These are phyloP conservation scores for Lepus timidus DNA, from an alignment of 2,113 vertebrate species.

Conservation along the genomic window DNA sequence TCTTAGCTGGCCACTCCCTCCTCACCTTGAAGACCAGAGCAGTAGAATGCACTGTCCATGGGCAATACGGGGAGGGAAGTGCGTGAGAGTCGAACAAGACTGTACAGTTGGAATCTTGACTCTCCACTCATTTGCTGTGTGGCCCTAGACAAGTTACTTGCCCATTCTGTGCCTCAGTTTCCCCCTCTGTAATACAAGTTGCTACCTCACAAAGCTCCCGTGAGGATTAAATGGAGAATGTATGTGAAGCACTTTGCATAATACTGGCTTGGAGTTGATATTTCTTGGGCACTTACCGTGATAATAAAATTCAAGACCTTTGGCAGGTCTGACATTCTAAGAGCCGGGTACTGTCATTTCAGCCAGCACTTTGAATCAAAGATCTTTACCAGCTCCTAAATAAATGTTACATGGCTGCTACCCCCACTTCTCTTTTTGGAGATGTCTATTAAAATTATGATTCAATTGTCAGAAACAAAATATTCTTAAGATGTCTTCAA, in stretches of 20 bases:
- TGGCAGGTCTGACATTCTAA: constrained; percentile 72
- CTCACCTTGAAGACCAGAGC: neutral
- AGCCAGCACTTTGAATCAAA: constrained; percentile 73
- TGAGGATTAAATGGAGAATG: neutral
- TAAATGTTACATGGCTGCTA: constrained; percentile 74
- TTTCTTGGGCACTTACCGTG: constrained; percentile 69
- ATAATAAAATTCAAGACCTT: constrained; percentile 64
- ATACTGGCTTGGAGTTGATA: neutral
- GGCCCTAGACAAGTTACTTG: constrained; percentile 16
- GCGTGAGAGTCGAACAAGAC: neutral
- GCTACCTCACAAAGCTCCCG: neutral
- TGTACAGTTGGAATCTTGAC: neutral
- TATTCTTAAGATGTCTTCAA: constrained; percentile 80
- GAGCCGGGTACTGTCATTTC: constrained; percentile 55
- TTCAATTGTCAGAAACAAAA: constrained; percentile 84
- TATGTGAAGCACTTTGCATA: neutral
- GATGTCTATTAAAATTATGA: constrained; percentile 79
- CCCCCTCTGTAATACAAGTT: neutral
- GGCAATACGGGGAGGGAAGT: neutral
- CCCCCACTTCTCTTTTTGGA: constrained; percentile 71
- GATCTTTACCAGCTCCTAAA: constrained; percentile 75
- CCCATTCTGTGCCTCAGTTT: constrained; percentile 42
- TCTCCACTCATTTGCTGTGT: neutral
- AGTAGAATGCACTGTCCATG: neutral
- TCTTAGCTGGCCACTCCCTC: neutral